Conservation (phyloP, 64 coral and sea anemone genomes). For the Trachythela sp. region DNA sequence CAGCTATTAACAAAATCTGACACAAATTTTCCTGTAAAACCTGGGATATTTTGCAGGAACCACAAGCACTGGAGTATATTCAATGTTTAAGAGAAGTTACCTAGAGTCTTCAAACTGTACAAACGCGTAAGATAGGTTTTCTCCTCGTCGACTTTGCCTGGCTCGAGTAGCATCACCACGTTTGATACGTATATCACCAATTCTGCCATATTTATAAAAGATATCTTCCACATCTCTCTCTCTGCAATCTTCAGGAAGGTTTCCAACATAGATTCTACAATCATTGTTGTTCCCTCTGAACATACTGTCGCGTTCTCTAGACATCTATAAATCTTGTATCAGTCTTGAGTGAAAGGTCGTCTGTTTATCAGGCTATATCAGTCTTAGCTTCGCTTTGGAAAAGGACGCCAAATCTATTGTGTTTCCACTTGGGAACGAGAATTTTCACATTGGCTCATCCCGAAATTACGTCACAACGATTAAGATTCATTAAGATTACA, state of each 20-base stretch:
- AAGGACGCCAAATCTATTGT: too few relatives aligned
- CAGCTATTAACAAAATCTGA: background rate
- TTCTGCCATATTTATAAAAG: conserved; percentile 97
- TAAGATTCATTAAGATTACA: too few relatives aligned
- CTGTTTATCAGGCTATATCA: too few relatives aligned
- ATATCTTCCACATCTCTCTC: conserved; percentile 91
- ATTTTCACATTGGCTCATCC: too few relatives aligned
- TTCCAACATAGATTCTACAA: conserved; percentile 90
- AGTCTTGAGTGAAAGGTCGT: too few relatives aligned
- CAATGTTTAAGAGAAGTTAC: background rate
- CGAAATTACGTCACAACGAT: too few relatives aligned
- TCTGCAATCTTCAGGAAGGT: conserved; percentile 77
- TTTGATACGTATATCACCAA: conserved; percentile 84
- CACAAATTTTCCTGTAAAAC: background rate
- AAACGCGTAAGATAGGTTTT: conserved; percentile 17
- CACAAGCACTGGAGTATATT: background rate
- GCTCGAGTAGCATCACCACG: background rate
- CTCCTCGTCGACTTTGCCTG: conserved; percentile 69
- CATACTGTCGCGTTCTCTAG: background rate
- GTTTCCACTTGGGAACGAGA: too few relatives aligned
- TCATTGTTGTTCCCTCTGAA: conserved; percentile 91
- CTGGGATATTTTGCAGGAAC: too few relatives aligned
- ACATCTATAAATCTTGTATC: background rate
- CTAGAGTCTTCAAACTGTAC: conserved; percentile 4
- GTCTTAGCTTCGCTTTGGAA: too few relatives aligned